Evolutionary conservation across 2,888 invertebrate species (phyloP).

Genomic region (Pimpla rufipes): DNA sequence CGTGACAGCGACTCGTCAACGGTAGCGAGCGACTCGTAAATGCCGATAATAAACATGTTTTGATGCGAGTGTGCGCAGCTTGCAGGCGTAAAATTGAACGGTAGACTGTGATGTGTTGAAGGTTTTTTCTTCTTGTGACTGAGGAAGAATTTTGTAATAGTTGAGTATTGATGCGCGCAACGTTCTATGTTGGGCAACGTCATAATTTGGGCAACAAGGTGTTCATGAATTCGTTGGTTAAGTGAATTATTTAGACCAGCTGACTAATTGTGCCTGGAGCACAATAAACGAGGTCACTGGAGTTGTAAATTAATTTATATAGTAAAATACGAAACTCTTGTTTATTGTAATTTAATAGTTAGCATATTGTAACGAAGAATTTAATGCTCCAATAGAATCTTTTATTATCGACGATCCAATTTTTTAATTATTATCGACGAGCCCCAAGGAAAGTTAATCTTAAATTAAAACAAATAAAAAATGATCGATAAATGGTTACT

Average conservation of each 20-base stretch:
- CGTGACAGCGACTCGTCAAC: neutral
- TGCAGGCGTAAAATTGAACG: neutral
- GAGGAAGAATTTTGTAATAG: too few species aligned
- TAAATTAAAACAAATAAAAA: neutral
- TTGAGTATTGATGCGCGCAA: neutral
- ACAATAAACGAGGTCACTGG: too few species aligned
- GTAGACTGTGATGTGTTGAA: neutral
- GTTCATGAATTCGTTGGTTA: too few species aligned
- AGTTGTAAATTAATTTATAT: too few species aligned
- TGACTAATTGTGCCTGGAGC: too few species aligned
- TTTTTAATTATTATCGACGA: too few species aligned
- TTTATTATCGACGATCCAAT: neutral
- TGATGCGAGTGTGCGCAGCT: neutral
- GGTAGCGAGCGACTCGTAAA: neutral
- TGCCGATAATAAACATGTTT: conserved; percentile 9
- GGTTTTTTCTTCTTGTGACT: neutral
- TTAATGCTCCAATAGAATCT: neutral
- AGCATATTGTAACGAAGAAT: neutral
- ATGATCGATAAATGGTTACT: neutral
- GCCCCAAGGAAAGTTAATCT: neutral
- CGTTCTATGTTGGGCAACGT: neutral
- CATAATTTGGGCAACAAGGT: neutral
- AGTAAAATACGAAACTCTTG: too few species aligned
- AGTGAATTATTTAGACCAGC: too few species aligned
- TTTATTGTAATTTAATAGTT: neutral